Conservation (phyloP, 2,888 invertebrate genomes). For the Caenorhabditis parvicauda region DNA sequence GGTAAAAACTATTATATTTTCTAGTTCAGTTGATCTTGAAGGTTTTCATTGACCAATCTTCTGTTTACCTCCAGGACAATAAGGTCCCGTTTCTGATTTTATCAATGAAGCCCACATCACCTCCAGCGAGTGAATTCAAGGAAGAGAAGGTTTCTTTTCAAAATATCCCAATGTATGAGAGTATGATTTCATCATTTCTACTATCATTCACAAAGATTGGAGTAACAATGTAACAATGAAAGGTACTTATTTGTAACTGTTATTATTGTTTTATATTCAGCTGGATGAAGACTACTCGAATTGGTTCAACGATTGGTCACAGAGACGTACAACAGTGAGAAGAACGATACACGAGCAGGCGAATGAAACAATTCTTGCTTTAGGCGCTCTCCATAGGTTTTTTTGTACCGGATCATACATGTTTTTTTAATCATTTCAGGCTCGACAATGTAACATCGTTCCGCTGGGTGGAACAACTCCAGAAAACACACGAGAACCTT, state of each 20-base stretch:
- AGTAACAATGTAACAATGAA: too few relatives aligned
- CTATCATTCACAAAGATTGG: too few relatives aligned
- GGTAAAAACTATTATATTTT: too few relatives aligned
- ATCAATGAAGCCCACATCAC: slow-evolving; percentile 15
- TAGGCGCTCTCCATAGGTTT: slow-evolving; percentile 29
- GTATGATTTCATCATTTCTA: too few relatives aligned
- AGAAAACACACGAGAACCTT: slow-evolving; percentile 26
- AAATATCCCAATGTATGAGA: too few relatives aligned
- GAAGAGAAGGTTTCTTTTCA: slow-evolving; percentile 28
- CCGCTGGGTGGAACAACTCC: slow-evolving; percentile 30
- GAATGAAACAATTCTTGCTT: slow-evolving; percentile 49
- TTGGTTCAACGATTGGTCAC: slow-evolving; percentile 42
- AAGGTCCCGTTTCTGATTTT: slow-evolving; percentile 43
- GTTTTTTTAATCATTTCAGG: slow-evolving; percentile 7
- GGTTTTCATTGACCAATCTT: slow-evolving; percentile 53
- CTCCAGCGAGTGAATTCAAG: slow-evolving; percentile 36
- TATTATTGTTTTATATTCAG: too few relatives aligned
- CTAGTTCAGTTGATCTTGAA: too few relatives aligned
- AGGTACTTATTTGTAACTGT: too few relatives aligned
- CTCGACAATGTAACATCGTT: slow-evolving; percentile 29
- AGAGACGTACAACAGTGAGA: slow-evolving; percentile 12
- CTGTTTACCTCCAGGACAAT: slow-evolving; percentile 50
- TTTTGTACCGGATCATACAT: neutral
- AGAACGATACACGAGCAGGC: slow-evolving; percentile 53
- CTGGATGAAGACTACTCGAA: slow-evolving; percentile 29